Evolutionary conservation across 2,797 vertebrate species (phyloP), one percentile per base, ranked within the genome.

Genomic region (Jordanella pulchra): DNA sequence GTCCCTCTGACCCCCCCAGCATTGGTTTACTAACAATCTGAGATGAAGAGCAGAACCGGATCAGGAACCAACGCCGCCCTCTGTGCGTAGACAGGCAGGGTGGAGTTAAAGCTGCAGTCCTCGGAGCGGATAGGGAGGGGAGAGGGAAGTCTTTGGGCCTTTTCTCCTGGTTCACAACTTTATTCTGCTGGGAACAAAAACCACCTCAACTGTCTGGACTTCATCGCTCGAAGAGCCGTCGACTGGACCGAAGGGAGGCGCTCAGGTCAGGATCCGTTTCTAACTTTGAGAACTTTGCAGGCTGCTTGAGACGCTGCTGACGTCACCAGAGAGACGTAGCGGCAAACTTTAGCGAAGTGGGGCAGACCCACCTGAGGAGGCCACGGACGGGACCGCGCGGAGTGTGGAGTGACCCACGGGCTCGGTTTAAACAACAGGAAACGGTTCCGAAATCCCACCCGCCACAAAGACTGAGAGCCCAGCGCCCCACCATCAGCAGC

Each of bases 91-190:
- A 67, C 79, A 68, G 65, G 21, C 81, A 66, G 89, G 90, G 90
- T 88, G 90, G 90, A 87, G 90, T 89, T 80, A 54, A 18, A 71
- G 65, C 61, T 54, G 32, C 70, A 47, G 27, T 72, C 21, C 35
- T 4, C 5, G 35, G 71, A 86, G 79, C 89, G 88, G 90, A 90
- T 66, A 90, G 83, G 86, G 88, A 87, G 89, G 83, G 86, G 87
- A 71, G 77, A 75, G 81, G 79, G 73, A 85, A 87, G 80, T 81
- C 64, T 32, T 81, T 66, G 79, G 83, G 71, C 65, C 79, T 77
- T 68, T 84, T 70, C 78, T 72, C 65, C n/a, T 39, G 55, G 1
- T 75, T 60, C 9, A 10, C 60, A 70, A 65, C 48, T 30, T 27
- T 39, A 2, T 54, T 65, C 23, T 67, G 9, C 27, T 74, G 50